A percentile compares a stretch with the other conserved stretches of the same genome.
These are phyloP conservation scores for Dasyornis broadbenti DNA, from an alignment of 2,113 vertebrate species.

Conservation along the genomic window DNA sequence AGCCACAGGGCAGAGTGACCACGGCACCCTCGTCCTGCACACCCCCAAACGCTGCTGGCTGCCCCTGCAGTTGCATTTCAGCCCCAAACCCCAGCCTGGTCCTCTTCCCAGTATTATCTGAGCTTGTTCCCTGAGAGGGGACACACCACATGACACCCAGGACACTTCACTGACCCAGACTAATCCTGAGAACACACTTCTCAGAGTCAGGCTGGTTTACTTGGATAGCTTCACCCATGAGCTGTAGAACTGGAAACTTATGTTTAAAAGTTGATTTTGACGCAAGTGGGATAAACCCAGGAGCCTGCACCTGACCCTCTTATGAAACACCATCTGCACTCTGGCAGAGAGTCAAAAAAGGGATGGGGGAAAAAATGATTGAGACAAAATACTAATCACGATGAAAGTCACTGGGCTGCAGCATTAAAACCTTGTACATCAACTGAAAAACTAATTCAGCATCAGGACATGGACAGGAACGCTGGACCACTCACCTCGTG, in stretches of 20 bases:
- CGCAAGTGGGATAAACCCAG: background rate
- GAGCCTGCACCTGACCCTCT: background rate
- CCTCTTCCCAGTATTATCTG: rapidly evolving
- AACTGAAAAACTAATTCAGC: background rate
- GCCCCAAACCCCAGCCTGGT: rapidly evolving
- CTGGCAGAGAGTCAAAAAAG: background rate
- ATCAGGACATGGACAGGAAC: background rate
- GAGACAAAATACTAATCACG: background rate
- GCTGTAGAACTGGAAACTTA: background rate
- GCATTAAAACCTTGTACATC: background rate
- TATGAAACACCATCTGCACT: background rate
- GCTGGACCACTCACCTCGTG: background rate
- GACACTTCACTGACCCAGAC: rapidly evolving
- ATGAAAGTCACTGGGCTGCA: background rate
- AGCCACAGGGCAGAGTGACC: rapidly evolving
- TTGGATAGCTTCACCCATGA: background rate
- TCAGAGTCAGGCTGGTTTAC: rapidly evolving
- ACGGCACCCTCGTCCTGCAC: rapidly evolving
- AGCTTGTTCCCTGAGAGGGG: background rate
- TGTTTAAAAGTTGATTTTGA: background rate
- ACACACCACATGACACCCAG: rapidly evolving
- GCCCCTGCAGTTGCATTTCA: background rate
- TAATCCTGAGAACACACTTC: rapidly evolving
- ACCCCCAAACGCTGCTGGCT: rapidly evolving
- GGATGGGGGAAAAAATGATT: rapidly evolving